A percentile compares a stretch with the other conserved stretches of the same genome.
Conservation (phyloP, 2,888 invertebrate genomes). For the Hirtodrosophila cameraria region DNA sequence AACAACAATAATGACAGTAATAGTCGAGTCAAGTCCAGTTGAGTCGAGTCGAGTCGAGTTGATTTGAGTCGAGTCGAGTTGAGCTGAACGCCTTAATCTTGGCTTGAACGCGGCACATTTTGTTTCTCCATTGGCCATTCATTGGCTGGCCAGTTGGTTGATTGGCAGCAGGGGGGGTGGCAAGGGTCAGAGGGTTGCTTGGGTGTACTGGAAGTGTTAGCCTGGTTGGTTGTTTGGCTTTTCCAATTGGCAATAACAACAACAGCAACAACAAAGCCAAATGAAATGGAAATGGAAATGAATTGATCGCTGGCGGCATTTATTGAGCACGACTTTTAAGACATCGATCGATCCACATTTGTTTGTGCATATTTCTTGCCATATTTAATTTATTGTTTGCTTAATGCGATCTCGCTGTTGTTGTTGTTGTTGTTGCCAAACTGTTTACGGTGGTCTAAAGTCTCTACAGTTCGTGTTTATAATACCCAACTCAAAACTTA, state of each 20-base stretch:
- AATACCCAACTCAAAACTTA: background rate
- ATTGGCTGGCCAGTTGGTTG: slow-evolving; percentile 21
- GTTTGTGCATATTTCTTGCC: slow-evolving; percentile 58
- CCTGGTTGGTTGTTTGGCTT: slow-evolving; percentile 26
- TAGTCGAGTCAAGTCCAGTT: slow-evolving; percentile 28
- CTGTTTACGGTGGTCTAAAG: slow-evolving; percentile 17
- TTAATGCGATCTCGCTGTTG: slow-evolving; percentile 39
- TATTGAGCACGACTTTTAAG: slow-evolving; percentile 71
- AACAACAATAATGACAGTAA: slow-evolving; percentile 11
- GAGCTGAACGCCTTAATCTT: slow-evolving; percentile 77
- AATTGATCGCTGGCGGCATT: slow-evolving; percentile 68
- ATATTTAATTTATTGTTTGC: slow-evolving; percentile 66
- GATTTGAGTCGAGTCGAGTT: slow-evolving; percentile 33
- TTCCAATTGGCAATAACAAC: slow-evolving; percentile 68
- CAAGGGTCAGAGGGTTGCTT: background rate
- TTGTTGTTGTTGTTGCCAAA: slow-evolving; percentile 18
- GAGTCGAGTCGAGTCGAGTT: slow-evolving; percentile 45
- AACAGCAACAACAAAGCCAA: no score
- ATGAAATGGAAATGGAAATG: slow-evolving; percentile 77
- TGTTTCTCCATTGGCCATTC: slow-evolving; percentile 60
- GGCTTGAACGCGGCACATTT: slow-evolving; percentile 51
- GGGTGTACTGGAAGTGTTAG: slow-evolving; percentile 6
- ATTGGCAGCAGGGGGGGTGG: background rate
- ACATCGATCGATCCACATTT: slow-evolving; percentile 68
- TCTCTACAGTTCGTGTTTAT: slow-evolving; percentile 11